Percentiles rank a stretch among this genome's conserved stretches.
phyloP scores from a whole-genome alignment of 2,113 vertebrate species.

The Ursus arctos region DNA sequence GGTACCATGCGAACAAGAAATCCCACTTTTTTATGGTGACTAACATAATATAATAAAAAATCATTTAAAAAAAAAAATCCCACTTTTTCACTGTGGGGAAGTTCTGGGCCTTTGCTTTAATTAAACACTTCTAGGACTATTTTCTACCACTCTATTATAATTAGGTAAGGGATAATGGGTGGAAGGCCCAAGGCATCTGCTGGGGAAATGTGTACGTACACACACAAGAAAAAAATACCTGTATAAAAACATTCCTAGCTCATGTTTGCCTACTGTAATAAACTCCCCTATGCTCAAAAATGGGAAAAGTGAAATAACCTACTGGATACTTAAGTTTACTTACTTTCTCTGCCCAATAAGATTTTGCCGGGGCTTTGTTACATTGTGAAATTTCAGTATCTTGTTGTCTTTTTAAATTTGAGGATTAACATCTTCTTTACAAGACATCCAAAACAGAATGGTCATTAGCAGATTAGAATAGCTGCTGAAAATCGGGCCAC shows the following conservation, averaged over 20 bases:
- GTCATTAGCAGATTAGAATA: neutral
- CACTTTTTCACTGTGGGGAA: neutral
- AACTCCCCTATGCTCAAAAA: neutral
- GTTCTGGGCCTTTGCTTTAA: neutral
- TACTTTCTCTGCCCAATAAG: neutral
- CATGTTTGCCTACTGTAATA: neutral
- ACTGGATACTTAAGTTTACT: neutral
- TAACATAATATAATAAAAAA: no score
- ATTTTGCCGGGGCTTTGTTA: neutral
- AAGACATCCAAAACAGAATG: conserved; percentile 33
- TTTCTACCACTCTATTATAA: neutral
- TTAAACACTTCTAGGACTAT: neutral
- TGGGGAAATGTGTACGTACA: neutral
- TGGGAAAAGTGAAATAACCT: neutral
- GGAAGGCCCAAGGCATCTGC: neutral
- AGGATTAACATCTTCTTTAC: conserved; percentile 39
- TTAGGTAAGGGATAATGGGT: neutral
- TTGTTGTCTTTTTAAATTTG: conserved; percentile 10
- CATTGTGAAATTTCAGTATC: neutral
- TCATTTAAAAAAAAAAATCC: neutral
- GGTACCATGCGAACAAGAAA: neutral
- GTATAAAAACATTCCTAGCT: neutral
- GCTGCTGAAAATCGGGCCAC: neutral
- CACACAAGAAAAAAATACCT: neutral
- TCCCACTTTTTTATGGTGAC: neutral